Evolutionary conservation across 2,113 vertebrate genomes (phyloP).

Genomic region (Syrmaticus mikado): DNA sequence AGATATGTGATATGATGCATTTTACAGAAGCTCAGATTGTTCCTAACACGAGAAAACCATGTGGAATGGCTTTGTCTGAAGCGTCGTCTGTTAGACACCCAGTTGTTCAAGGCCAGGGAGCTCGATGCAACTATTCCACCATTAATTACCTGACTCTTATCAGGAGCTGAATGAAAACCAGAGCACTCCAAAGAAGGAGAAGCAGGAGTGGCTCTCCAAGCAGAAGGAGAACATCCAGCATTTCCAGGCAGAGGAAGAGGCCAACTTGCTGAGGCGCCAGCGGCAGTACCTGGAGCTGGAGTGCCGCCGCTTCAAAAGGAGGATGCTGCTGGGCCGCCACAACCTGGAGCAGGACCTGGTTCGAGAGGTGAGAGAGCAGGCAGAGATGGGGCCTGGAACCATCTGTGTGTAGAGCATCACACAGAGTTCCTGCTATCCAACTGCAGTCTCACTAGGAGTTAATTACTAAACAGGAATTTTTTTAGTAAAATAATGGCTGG

Average conservation of each 20-base stretch:
- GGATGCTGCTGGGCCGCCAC: conserved; percentile 95
- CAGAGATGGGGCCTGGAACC: not conserved
- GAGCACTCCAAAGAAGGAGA: conserved; percentile 99
- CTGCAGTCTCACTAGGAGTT: not conserved
- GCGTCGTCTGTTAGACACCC: not conserved
- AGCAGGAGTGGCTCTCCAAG: conserved; percentile 98
- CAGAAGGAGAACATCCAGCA: conserved; percentile 99
- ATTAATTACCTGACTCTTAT: conserved; percentile 33
- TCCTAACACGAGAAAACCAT: not conserved
- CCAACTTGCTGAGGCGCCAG: conserved; percentile 93
- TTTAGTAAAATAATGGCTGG: not conserved
- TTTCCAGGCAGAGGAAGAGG: conserved; percentile 98
- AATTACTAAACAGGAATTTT: not conserved
- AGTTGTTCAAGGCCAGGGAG: not conserved
- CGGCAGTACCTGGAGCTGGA: conserved; percentile 96
- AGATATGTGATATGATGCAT: not conserved
- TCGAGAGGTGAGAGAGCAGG: conserved; percentile 85
- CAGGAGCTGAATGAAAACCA: conserved; percentile 98
- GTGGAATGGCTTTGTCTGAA: not conserved
- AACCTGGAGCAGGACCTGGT: conserved; percentile 95
- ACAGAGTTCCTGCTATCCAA: accelerated
- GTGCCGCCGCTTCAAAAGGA: conserved; percentile 94
- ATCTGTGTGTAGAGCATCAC: not conserved
- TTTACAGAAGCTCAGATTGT: not conserved
- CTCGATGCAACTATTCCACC: conserved; percentile 15